Conservation (phyloP, 2,797 vertebrate species). For the Peromyscus attwateri region DNA sequence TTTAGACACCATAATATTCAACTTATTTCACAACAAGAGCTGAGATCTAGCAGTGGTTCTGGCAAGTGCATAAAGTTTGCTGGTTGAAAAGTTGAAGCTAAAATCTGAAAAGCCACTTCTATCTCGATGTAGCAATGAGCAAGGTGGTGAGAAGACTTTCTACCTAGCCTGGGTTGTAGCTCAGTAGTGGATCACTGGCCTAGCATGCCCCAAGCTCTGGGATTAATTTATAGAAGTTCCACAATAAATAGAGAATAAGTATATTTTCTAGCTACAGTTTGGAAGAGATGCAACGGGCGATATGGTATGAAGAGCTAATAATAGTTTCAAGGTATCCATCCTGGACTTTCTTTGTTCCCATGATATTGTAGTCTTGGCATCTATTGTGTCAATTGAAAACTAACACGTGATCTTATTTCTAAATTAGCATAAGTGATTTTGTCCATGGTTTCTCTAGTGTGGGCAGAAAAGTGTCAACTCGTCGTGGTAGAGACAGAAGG, state of each 20-base stretch:
- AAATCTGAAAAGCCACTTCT: neutral
- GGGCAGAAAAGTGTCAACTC: neutral
- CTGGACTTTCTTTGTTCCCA: neutral
- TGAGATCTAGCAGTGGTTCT: neutral
- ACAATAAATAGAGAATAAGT: neutral
- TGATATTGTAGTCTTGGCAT: neutral
- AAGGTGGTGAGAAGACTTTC: neutral
- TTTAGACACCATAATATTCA: neutral
- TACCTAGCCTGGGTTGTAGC: neutral
- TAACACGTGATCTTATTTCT: neutral
- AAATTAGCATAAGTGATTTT: conserved; percentile 6
- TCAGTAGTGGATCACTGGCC: neutral
- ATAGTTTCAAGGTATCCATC: neutral
- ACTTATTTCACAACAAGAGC: neutral
- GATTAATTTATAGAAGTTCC: neutral
- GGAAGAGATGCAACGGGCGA: neutral
- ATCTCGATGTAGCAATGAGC: neutral
- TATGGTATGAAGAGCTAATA: neutral
- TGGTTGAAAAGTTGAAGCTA: neutral
- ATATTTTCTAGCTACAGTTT: no score
- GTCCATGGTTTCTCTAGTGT: neutral
- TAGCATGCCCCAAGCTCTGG: neutral
- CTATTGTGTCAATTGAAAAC: neutral
- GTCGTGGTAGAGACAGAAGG: neutral
- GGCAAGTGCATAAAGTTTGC: neutral